Base-by-base conservation (phyloP, 2,797 vertebrate species). In the Oceanodroma leucorhoa region DNA sequence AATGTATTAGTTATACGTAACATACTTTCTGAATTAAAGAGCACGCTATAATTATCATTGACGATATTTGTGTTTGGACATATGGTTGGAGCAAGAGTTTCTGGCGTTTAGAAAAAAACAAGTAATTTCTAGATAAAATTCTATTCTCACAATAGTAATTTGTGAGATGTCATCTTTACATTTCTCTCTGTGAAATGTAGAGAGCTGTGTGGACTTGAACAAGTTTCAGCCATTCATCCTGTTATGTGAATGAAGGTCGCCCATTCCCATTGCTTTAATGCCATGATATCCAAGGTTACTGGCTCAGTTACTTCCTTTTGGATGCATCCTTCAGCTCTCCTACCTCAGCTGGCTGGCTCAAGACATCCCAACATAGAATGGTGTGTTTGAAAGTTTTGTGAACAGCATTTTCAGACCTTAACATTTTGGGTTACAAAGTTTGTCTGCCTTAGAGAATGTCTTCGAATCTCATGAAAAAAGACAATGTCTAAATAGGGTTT, bases 351-450 rank as follows among this genome's bases (percentile, higher is more conserved):
- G 6, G 5, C 19, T 73, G n/a, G 7, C 26, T 76, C 41, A 87
- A 57, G 29, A 23, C 3, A 32, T 21, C 5, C 4, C 6, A 48
- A 9, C 1, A 2, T 2, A 57, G 9, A 76, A 65, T 7, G 13
- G 7, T 19, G 11, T 5, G 4, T 26, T 54, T 76, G 14, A 60
- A 82, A 36, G 19, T 20, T n/a, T 51, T 57, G 43, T 55, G 27
- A 70, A n/a, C 21, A 45, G 2, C 5, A 30, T 26, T 46, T 85
- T 82, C 32, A 61, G 26, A 38, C 4, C 13, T 41, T 14, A 79
- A 29, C 2, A 34, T 45, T 71, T 57, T 50, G 15, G 3, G 3
- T 55, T 80, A 54, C 14, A 48, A 3, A 26, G 5, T 43, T 72
- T 85, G 4, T 10, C 19, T 69, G 3, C 17, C 21, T 76, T 60